Percentiles rank a stretch among this genome's conserved stretches.
phyloP scores from a whole-genome alignment of 2,888 invertebrate genomes.

The Fragum fragum region DNA sequence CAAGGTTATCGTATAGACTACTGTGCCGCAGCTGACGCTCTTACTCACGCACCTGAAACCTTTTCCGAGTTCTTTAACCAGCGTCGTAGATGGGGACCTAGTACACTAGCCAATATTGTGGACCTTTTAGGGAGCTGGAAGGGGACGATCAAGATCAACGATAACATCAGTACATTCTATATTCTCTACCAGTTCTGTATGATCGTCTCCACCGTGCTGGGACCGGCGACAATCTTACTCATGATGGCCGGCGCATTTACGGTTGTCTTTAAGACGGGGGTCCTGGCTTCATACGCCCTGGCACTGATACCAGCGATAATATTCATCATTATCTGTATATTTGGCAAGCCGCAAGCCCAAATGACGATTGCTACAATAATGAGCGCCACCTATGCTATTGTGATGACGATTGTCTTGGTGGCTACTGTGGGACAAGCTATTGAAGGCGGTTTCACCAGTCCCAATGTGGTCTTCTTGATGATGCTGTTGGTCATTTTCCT shows the following conservation, averaged over 20 bases:
- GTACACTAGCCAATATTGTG: constrained; percentile 99
- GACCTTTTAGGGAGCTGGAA: constrained; percentile 90
- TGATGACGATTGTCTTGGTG: constrained; percentile 99
- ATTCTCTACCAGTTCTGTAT: constrained; percentile 81
- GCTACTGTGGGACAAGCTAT: constrained; percentile 98
- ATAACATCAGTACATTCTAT: constrained; percentile 82
- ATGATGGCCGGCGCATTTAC: constrained; percentile 99
- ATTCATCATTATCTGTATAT: constrained; percentile 97
- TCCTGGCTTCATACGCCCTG: constrained; percentile 98
- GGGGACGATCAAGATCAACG: constrained; percentile 78
- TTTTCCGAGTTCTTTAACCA: constrained; percentile 95
- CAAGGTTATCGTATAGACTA: constrained; percentile 99
- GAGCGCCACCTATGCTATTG: constrained; percentile 96
- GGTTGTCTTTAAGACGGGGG: constrained; percentile 98
- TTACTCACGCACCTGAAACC: constrained; percentile 97
- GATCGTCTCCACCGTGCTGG: constrained; percentile 78
- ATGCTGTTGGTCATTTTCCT: constrained; percentile 96
- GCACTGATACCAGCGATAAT: constrained; percentile 96
- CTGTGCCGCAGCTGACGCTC: constrained; percentile 99
- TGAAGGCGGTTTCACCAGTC: constrained; percentile 92
- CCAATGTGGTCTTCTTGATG: constrained; percentile 80
- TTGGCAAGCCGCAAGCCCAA: constrained; percentile 96
- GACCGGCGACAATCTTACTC: constrained; percentile 81
- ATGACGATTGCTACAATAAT: constrained; percentile 88
- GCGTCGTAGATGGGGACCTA: constrained; percentile 99